These are phyloP conservation scores for Lycodopsis pacificus DNA, from an alignment of 2,797 vertebrate species.

Conservation along the genomic window DNA sequence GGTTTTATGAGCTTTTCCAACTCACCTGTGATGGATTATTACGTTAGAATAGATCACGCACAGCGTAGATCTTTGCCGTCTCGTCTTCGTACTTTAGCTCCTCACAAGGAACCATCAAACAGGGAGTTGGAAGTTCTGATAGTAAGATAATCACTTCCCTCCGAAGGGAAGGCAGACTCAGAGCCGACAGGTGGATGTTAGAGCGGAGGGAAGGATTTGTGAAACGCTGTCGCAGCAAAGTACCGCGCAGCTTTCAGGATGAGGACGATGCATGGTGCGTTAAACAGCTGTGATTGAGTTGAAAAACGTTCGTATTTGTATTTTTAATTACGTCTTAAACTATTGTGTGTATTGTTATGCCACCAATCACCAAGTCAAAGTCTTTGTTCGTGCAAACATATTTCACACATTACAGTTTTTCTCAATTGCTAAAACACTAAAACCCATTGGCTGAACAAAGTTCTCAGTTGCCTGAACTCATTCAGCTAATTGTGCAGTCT, in stretches of 20 bases:
- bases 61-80: neutral
- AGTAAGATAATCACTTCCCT: slow-evolving; percentile 9
- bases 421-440: too few relatives aligned
- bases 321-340: too few relatives aligned
- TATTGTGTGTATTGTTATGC: too few relatives aligned
- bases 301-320: too few relatives aligned
- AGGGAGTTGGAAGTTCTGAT: neutral
- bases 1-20: slow-evolving; percentile 20
- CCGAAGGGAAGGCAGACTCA: neutral
- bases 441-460: too few relatives aligned
- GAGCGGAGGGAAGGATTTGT: neutral
- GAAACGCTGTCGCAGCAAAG: neutral
- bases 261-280: neutral
- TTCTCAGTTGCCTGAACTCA: too few relatives aligned
- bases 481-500: too few relatives aligned
- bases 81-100: neutral
- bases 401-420: too few relatives aligned
- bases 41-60: neutral
- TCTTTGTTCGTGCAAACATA: too few relatives aligned
- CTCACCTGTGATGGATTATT: neutral
- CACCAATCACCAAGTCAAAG: too few relatives aligned
- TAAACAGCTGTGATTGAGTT: too few relatives aligned
- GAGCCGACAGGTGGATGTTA: neutral
- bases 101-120: neutral
- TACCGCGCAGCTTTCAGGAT: neutral